Evolutionary conservation across 2,888 invertebrate species (phyloP).

Genomic region (Melinaea marsaeus): DNA sequence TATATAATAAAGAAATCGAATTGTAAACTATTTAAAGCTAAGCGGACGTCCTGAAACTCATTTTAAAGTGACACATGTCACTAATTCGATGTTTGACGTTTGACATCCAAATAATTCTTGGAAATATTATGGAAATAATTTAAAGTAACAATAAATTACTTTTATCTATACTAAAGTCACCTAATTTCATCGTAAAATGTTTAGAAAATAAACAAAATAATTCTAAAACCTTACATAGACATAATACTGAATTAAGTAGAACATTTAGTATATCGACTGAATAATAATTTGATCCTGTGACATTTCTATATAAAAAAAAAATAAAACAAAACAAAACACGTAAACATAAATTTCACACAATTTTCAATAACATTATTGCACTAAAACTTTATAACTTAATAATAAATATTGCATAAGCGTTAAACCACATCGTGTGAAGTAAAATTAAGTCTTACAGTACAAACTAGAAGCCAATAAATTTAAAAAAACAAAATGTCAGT

Average conservation of each 20-base stretch:
- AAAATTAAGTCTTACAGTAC: slow-evolving; percentile 60
- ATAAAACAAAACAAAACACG: slow-evolving; percentile 69
- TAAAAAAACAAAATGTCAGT: slow-evolving; percentile 64
- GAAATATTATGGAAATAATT: slow-evolving; percentile 71
- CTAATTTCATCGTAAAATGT: slow-evolving; percentile 61
- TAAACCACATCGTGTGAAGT: slow-evolving; percentile 64
- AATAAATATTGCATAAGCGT: slow-evolving; percentile 76
- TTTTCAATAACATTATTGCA: slow-evolving; percentile 76
- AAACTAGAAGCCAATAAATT: slow-evolving; percentile 63
- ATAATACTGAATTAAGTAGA: slow-evolving; percentile 71
- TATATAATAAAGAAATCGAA: slow-evolving; percentile 39
- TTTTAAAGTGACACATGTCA: slow-evolving; percentile 49
- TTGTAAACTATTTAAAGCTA: slow-evolving; percentile 71
- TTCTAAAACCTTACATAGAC: slow-evolving; percentile 67
- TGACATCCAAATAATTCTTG: slow-evolving; percentile 55
- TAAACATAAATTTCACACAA: slow-evolving; percentile 71
- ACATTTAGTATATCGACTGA: slow-evolving; percentile 55
- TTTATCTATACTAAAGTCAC: slow-evolving; percentile 69
- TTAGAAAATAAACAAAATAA: slow-evolving; percentile 64
- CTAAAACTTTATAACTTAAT: slow-evolving; percentile 73
- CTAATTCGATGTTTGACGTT: slow-evolving; percentile 45
- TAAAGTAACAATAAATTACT: slow-evolving; percentile 75
- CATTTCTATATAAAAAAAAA: slow-evolving; percentile 56
- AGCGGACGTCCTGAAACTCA: slow-evolving; percentile 64
- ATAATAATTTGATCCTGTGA: slow-evolving; percentile 50